phyloP scores from a whole-genome alignment of 2,888 invertebrate genomes.

The Xestobium rufovillosum region DNA sequence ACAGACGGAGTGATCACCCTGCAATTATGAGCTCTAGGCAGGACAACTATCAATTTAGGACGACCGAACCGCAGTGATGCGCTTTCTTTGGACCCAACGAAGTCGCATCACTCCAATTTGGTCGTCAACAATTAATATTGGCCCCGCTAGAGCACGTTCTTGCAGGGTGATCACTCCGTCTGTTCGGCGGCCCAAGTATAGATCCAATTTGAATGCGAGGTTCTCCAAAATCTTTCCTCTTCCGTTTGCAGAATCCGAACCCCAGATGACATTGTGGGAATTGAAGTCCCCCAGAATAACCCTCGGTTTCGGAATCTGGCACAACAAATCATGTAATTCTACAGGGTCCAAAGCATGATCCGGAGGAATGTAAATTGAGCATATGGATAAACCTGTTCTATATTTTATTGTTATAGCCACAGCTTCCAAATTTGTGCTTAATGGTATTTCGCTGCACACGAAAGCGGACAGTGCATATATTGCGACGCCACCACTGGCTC shows the following conservation, averaged over 20 bases:
- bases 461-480: conserved; percentile 9
- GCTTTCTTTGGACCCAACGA: no score
- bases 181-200: no score
- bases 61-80: no score
- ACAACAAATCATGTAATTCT: conserved; percentile 16
- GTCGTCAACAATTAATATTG: no score
- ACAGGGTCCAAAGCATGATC: background rate
- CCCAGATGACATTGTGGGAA: conserved; percentile 18
- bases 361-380: conserved; percentile 18
- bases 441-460: conserved; percentile 9
- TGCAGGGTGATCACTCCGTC: no score
- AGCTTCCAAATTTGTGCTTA: conserved; percentile 16
- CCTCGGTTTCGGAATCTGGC: conserved; percentile 24
- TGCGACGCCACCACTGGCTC: conserved; percentile 16
- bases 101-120: no score
- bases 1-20: no score
- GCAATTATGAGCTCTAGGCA: no score
- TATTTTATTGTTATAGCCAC: conserved; percentile 12
- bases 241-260: conserved; percentile 12
- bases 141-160: no score
- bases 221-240: conserved; percentile 21
- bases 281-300: conserved; percentile 26
- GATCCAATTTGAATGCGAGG: conserved; percentile 12
- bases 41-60: no score
- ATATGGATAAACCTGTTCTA: conserved; percentile 18